Evolutionary conservation across 2,888 invertebrate genomes (phyloP), one percentile per base, ranked within the genome.

Genomic region (Aspidiotus rigidus): DNA sequence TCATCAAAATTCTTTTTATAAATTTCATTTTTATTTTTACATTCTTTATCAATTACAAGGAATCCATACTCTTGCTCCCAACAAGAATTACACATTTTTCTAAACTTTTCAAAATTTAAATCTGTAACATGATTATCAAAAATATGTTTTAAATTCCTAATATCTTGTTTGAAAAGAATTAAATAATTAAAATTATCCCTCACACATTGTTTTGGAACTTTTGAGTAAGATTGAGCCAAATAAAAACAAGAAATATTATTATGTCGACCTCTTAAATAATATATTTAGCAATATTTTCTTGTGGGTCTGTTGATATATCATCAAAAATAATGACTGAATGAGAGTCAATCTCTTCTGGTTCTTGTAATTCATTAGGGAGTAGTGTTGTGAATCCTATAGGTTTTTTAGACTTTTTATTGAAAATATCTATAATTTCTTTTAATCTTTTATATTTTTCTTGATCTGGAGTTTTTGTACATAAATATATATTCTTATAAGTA

Each of bases 171-270:
- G 41, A 56, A 56, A 56, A 56, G 8, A 39, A 61, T 61, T n/a
- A 61, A 7, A 61, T 40, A 61, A 40, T 61, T 61, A 16, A 61
- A 61, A 61, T 61, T 61, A 17, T 61, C 61, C 7, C 61, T 9
- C 13, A 61, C 41, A 41, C 61, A 28, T 16, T 61, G 15, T 40
- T 61, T 61, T 13, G 61, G 61, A 8, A 61, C 41, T 41, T 61
- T 60, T 17, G 28, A 10, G 60, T 17, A 60, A 9, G 60, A 39
- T 60, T 60, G 60, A 28, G 40, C 28, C n/a, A 60, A 40, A 28
- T 60, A 60, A 60, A 39, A 60, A 28, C 17, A 16, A 17, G 60
- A 60, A 60, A 60, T 60, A 10, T 60, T 60, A 11, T 28, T 39
- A n/a, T 60, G 60, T 60, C 60, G 40, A 8, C 60, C 40, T 60